Evolutionary conservation across 2,797 vertebrate genomes (phyloP), one percentile per base, ranked within the genome.

Genomic region (Myotis pilosus): DNA sequence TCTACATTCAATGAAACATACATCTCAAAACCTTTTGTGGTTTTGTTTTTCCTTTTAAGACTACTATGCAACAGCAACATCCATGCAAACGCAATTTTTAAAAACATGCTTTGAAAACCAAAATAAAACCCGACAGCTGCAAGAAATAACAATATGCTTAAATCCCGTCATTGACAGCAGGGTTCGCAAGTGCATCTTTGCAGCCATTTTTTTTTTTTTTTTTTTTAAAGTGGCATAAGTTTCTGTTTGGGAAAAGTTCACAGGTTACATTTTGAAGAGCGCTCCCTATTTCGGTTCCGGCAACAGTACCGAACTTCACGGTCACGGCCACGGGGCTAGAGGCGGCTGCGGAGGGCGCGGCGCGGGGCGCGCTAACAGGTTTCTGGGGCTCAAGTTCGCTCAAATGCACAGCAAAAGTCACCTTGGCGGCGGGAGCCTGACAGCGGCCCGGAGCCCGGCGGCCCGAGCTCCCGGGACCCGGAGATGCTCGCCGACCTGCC

Each of bases 231-330:
- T 5, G 74, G 20, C 17, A 51, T 12, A 64, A 53, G 90, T 92
- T 93, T 87, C 57, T 11, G 57, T 76, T 79, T 19, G 64, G 82
- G 78, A 55, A 87, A 94, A 96, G 95, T 96, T 92, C 95, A 57
- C 85, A 60, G 47, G 78, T 36, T 69, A 57, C 62, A 20, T 38
- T 30, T 22, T 15, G 62, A 17, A n/a, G 13, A 16, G 62, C 15
- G 62, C 62, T 17, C 16, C 4, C 30, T 5, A 5, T 13, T 12
- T 19, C 62, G 19, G 62, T 33, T 33, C 62, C 5, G 84, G 53
- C 38, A 11, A 38, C 66, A 81, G 66, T 23, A 72, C 36, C 5
- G 23, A 88, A 86, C 84, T 85, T 85, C 85, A 23, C 5, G 8
- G 75, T 25, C 88, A 2, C 23, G 1, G 3, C 30, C 57, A 20